phyloP scores from a whole-genome alignment of 2,797 vertebrate species.

The Parauchenoglanis ngamensis region DNA sequence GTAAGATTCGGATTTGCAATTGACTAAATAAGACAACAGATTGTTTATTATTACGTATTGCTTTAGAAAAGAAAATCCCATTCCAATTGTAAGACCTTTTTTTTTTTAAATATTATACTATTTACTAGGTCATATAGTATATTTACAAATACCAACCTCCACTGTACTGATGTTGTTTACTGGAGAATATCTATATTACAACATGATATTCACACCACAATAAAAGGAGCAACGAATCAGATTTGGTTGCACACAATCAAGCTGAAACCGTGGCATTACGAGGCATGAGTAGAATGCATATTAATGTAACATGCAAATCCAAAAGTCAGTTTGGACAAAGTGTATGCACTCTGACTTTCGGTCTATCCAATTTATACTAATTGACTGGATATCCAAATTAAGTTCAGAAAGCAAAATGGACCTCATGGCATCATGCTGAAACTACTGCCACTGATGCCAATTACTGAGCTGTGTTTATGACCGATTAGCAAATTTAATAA shows the following conservation, averaged over 20 bases:
- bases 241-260: background rate
- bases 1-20: background rate
- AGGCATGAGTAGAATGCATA: background rate
- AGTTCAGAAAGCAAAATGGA: background rate
- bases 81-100: background rate
- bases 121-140: slow-evolving; percentile 25
- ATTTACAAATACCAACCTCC: slow-evolving; percentile 45
- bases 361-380: background rate
- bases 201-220: slow-evolving; percentile 19
- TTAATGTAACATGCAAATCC: slow-evolving; percentile 13
- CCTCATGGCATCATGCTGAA: background rate
- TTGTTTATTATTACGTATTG: background rate
- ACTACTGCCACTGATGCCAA: no score
- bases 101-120: slow-evolving; percentile 34
- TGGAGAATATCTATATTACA: background rate
- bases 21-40: background rate
- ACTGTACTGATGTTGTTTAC: background rate
- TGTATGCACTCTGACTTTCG: background rate
- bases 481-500: background rate
- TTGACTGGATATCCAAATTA: background rate
- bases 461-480: background rate
- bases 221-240: background rate
- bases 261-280: background rate
- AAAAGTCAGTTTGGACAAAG: background rate
- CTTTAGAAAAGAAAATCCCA: background rate